Base-by-base conservation (phyloP, 1,140 invertebrate genomes). In the Muscidifurax raptorellus region DNA sequence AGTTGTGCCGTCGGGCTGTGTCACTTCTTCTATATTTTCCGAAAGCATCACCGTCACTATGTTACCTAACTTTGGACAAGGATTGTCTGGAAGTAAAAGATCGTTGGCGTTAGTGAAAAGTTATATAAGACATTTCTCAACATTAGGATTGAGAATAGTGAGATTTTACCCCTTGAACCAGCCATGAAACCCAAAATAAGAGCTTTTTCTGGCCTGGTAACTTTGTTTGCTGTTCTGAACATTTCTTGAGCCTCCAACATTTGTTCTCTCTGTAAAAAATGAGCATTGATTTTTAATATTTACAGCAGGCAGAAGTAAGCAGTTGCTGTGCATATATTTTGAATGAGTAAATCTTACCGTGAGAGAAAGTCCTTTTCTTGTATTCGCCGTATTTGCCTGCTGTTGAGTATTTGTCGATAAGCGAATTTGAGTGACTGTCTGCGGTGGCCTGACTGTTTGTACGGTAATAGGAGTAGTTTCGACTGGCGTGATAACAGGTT, bases 151-250 rank as follows among this genome's bases (percentile, higher is more conserved):
- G 47, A 25, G 30, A 47, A 40, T 22, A 74, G 69, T 32, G 86
- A 36, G 81, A 80, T 89, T 87, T 89, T 93, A 97, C 97, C 97
- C 94, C 97, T 95, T 9, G 97, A 97, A 2, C 98, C 98, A 87
- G 98, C 98, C 97, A 99, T 99, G 90, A 99, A 99, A 85, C 98
- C 98, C 30, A 99, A 94, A 90, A 99, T 99, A 47, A 99, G 96
- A 64, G 98, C 98, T 91, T 99, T 99, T 89, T 99, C 98, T 3
- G 98, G 98, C 87, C 98, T 93, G 1, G 98, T 99, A 66, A 99
- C 98, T 92, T 97, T 97, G 91, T 99, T 99, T 40, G 98, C 98
- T 87, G 97, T 98, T 82, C 96, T 95, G 94, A 99, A 99, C 97
- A 99, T 99, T 92, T 99, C 98, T 93, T 99, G 98, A 1, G 98